These are phyloP conservation scores for Caenorhabditis japonica DNA, from an alignment of 2,888 invertebrate species.

Conservation along the genomic window DNA sequence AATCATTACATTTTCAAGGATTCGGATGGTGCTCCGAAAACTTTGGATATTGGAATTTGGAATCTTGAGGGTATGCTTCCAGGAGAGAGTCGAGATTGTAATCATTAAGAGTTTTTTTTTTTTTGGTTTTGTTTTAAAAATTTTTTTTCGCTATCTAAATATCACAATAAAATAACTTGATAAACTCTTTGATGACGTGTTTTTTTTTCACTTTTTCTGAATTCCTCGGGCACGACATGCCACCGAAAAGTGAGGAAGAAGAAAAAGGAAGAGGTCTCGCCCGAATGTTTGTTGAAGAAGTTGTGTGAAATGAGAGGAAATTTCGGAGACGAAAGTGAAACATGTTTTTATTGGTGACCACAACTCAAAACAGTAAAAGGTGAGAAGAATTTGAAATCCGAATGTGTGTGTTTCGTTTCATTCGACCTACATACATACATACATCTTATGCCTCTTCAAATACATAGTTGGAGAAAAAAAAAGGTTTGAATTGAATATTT, in stretches of 20 bases:
- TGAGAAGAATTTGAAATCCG: constrained; percentile 43
- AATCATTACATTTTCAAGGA: constrained; percentile 71
- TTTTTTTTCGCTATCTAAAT: not conserved
- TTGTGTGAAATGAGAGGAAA: constrained; percentile 9
- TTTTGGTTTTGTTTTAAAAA: too few species aligned
- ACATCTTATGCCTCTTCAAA: too few species aligned
- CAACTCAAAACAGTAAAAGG: constrained; percentile 47
- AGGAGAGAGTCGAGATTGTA: constrained; percentile 75
- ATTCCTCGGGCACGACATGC: constrained; percentile 32
- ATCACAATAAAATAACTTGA: too few species aligned
- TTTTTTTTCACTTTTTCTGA: constrained; percentile 1
- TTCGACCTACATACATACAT: constrained; percentile 53
- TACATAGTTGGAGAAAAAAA: too few species aligned
- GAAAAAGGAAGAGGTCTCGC: constrained; percentile 13
- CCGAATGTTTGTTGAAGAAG: constrained; percentile 41
- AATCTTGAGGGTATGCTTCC: constrained; percentile 74
- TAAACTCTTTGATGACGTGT: constrained; percentile 38
- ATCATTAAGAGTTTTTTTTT: constrained; percentile 64
- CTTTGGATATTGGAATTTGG: constrained; percentile 76
- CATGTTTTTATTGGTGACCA: constrained; percentile 48
- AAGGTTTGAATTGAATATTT: too few species aligned
- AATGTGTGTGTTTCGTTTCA: constrained; percentile 52
- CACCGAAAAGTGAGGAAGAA: constrained; percentile 19
- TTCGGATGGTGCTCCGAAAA: constrained; percentile 22
- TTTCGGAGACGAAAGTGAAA: constrained; percentile 45